Percentiles rank a stretch among this genome's conserved stretches.
These are phyloP conservation scores for Trichogramma dendrolimi DNA, from an alignment of 2,888 invertebrate genomes.

Conservation along the genomic window DNA sequence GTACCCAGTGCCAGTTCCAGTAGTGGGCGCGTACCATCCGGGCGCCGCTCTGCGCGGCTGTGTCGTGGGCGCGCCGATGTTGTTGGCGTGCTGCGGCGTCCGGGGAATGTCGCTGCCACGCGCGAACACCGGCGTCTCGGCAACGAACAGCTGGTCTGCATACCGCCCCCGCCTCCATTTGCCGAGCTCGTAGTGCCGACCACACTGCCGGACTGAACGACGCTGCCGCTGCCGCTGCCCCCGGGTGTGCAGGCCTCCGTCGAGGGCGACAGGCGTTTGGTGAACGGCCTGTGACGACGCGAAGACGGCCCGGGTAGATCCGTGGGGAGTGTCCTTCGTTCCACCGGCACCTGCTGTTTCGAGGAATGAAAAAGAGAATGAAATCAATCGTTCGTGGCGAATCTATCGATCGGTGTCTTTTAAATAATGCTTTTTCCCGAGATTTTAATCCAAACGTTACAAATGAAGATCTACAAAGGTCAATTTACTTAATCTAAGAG, in stretches of 20 bases:
- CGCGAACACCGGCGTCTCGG: conserved; percentile 85
- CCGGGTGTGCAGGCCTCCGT: conserved; percentile 79
- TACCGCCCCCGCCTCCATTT: conserved; percentile 49
- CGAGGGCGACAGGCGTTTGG: conserved; percentile 59
- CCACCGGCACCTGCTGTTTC: conserved; percentile 50
- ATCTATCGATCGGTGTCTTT: too few species aligned
- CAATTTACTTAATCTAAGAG: conserved; percentile 2
- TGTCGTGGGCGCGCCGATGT: conserved; percentile 39
- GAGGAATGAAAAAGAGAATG: too few species aligned
- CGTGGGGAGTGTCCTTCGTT: conserved; percentile 70
- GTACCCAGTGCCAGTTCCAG: conserved; percentile 47
- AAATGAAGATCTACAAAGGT: neutral
- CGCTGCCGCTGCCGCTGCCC: conserved; percentile 74
- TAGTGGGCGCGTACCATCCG: conserved; percentile 50
- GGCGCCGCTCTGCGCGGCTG: conserved; percentile 43
- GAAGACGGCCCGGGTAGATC: conserved; percentile 60
- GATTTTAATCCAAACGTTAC: neutral
- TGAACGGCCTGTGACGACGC: conserved; percentile 52
- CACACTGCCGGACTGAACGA: conserved; percentile 63
- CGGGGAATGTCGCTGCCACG: conserved; percentile 78
- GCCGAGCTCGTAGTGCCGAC: conserved; percentile 57
- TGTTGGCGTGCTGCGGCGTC: conserved; percentile 67
- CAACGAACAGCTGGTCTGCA: conserved; percentile 80
- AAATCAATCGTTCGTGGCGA: too few species aligned
- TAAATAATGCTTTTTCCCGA: too few species aligned